Conservation (phyloP, 2,113 vertebrate species). For the Chascanopsetta lugubris region DNA sequence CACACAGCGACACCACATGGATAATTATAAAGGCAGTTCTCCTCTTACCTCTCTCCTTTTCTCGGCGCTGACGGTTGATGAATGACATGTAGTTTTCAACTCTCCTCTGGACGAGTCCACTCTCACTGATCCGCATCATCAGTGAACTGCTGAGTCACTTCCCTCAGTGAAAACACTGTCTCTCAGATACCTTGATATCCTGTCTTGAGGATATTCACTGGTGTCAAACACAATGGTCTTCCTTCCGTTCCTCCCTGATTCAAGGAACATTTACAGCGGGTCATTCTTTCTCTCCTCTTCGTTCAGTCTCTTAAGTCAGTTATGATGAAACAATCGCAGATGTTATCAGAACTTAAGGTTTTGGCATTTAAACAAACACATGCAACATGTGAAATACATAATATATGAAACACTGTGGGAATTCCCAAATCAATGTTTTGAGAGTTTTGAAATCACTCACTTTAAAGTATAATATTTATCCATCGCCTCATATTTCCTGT, state of each 20-base stretch:
- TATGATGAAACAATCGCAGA: not conserved
- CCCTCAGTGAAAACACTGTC: constrained; percentile 39
- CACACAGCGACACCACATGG: not conserved
- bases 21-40: constrained; percentile 9
- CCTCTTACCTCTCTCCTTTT: constrained; percentile 43
- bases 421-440: too few relatives aligned
- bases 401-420: too few relatives aligned
- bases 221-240: not conserved
- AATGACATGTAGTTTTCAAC: not conserved
- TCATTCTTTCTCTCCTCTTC: too few relatives aligned
- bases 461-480: too few relatives aligned
- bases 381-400: too few relatives aligned
- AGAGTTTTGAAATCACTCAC: too few relatives aligned
- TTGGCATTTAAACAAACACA: not conserved
- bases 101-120: not conserved
- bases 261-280: too few relatives aligned
- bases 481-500: too few relatives aligned
- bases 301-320: too few relatives aligned
- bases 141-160: constrained; percentile 27
- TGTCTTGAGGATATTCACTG: not conserved
- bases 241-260: constrained; percentile 1
- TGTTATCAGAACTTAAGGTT: not conserved
- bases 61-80: constrained; percentile 1
- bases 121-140: constrained; percentile 9
- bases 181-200: constrained; percentile 11